Evolutionary conservation across 2,888 invertebrate species (phyloP).

Genomic region (Cremastinae sp.): DNA sequence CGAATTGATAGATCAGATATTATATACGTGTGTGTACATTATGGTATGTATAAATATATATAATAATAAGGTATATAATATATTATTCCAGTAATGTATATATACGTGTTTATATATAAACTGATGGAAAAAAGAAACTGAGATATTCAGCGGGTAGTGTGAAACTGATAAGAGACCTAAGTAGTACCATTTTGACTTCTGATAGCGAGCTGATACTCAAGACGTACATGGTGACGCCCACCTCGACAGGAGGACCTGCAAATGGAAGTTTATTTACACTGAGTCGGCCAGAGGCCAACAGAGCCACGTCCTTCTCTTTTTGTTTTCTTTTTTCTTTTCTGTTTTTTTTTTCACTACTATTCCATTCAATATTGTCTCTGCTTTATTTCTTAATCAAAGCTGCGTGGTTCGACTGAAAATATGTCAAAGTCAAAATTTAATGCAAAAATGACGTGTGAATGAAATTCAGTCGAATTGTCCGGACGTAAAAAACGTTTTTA

Average conservation of each 20-base stretch:
- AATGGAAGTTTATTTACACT: constrained; percentile 81
- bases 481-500: background rate
- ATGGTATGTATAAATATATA: constrained; percentile 18
- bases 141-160: constrained; percentile 66
- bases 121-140: constrained; percentile 65
- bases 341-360: constrained; percentile 27
- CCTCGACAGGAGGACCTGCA: constrained; percentile 89
- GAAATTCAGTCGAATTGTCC: background rate
- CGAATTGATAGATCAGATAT: constrained; percentile 44
- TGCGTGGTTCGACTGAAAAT: constrained; percentile 68
- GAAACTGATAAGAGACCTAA: constrained; percentile 75
- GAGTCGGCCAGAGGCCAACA: constrained; percentile 75
- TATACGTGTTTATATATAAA: constrained; percentile 15
- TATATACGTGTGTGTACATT: constrained; percentile 35
- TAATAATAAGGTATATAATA: constrained; percentile 12
- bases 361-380: constrained; percentile 15
- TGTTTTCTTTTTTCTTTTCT: constrained; percentile 52
- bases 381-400: constrained; percentile 55
- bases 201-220: constrained; percentile 91
- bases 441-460: background rate
- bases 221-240: constrained; percentile 91
- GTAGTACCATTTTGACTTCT: constrained; percentile 90
- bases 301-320: constrained; percentile 61
- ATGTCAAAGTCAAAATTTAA: constrained; percentile 36
- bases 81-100: constrained; percentile 2